A percentile compares a stretch with the other conserved stretches of the same genome.
These are phyloP conservation scores for Drosophila mojavensis DNA, from an alignment of 1,140 invertebrate genomes.

Conservation along the genomic window DNA sequence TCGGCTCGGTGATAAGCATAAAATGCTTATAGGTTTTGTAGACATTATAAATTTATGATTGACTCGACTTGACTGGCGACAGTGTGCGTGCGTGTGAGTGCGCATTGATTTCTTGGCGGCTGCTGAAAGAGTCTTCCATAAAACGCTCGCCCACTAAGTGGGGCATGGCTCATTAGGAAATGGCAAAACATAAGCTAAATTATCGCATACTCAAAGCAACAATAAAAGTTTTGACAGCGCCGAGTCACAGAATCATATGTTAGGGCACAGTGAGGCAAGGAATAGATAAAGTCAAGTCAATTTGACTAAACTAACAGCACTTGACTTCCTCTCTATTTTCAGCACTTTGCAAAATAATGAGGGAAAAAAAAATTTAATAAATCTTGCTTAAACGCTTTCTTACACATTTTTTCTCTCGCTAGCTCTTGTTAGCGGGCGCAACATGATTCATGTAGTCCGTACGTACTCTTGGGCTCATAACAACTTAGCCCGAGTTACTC, in stretches of 20 bases:
- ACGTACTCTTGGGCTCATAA: not conserved
- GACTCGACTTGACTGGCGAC: conserved; percentile 10
- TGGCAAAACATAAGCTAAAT: conserved; percentile 28
- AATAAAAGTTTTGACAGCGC: conserved; percentile 21
- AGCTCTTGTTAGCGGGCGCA: not conserved
- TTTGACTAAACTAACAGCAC: too few species aligned
- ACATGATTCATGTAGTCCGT: conserved; percentile 23
- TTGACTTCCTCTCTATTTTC: too few species aligned
- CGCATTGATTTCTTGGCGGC: conserved; percentile 41
- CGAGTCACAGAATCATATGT: not conserved
- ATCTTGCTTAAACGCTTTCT: conserved; percentile 8
- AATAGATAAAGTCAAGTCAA: not conserved
- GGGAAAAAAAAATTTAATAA: not conserved
- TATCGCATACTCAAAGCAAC: conserved; percentile 30
- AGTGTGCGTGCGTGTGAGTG: too few species aligned
- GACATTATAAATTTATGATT: conserved; percentile 74
- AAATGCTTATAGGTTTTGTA: conserved; percentile 58
- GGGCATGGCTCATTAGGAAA: conserved; percentile 40
- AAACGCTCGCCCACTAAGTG: not conserved
- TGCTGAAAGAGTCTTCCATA: conserved; percentile 1
- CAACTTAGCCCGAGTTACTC: conserved; percentile 33
- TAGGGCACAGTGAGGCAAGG: conserved; percentile 8
- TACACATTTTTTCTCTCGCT: conserved; percentile 4
- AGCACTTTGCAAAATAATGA: too few species aligned
- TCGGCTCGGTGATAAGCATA: conserved; percentile 27